Evolutionary conservation across 2,113 vertebrate genomes (phyloP).

Genomic region (Panurus biarmicus): DNA sequence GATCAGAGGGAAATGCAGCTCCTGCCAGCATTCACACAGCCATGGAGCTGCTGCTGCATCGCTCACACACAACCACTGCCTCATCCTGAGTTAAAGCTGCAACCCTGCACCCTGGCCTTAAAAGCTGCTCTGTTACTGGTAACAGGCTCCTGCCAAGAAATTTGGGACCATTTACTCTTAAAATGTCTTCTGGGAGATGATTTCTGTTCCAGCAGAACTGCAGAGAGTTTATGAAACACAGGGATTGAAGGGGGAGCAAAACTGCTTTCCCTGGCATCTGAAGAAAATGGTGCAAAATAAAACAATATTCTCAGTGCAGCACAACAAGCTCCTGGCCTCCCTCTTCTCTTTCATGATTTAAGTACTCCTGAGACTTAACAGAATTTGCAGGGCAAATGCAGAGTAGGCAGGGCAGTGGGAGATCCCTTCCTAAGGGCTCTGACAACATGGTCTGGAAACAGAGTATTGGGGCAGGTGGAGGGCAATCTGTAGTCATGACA

Average conservation of each 20-base stretch:
- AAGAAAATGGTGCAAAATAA: not conserved
- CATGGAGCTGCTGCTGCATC: rapidly evolving
- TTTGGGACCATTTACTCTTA: not conserved
- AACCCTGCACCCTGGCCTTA: not conserved
- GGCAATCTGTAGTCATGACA: not conserved
- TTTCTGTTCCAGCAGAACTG: not conserved
- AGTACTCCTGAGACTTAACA: not conserved
- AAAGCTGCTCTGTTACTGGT: not conserved
- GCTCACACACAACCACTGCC: rapidly evolving
- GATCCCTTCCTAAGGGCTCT: not conserved
- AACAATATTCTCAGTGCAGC: not conserved
- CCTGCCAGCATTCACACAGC: not conserved
- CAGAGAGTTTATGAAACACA: not conserved
- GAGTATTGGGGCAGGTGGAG: rapidly evolving
- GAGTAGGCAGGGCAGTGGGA: not conserved
- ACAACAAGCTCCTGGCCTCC: not conserved
- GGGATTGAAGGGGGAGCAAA: not conserved
- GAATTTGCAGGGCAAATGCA: not conserved
- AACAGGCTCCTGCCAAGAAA: not conserved
- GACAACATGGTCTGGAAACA: rapidly evolving
- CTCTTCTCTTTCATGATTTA: not conserved
- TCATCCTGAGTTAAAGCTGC: not conserved
- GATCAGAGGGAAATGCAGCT: not conserved
- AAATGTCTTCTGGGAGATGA: not conserved
- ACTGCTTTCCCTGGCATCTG: not conserved